Evolutionary conservation across 2,113 vertebrate genomes (phyloP).

Genomic region (Mormoops blainvillei): DNA sequence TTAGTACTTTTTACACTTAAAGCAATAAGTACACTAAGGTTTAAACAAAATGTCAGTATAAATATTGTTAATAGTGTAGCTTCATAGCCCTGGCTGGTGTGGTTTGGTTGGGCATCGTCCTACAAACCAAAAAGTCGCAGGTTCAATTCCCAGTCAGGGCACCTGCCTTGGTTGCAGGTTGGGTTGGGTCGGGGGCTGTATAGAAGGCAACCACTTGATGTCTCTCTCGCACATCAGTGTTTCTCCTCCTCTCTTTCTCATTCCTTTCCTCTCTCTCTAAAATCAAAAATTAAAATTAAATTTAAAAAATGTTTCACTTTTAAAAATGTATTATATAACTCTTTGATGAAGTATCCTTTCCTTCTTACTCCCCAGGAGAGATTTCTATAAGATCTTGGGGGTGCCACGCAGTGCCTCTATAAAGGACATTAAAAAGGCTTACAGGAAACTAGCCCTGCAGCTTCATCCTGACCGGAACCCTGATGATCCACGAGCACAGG

Average conservation of each 20-base stretch:
- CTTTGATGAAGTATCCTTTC: neutral
- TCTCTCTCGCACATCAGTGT: too few species aligned
- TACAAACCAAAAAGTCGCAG: neutral
- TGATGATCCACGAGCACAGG: conserved; percentile 93
- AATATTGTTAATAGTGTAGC: neutral
- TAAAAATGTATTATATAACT: neutral
- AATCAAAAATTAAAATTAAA: neutral
- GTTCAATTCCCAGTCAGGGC: too few species aligned
- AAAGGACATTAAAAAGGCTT: conserved; percentile 98
- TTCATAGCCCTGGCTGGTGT: neutral
- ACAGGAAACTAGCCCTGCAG: conserved; percentile 96
- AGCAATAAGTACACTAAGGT: neutral
- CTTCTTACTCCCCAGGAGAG: conserved; percentile 81
- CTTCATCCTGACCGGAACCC: conserved; percentile 96
- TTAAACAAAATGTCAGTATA: conserved; percentile 12
- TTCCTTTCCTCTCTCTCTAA: too few species aligned
- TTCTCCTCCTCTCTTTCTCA: too few species aligned
- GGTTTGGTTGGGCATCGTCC: too few species aligned
- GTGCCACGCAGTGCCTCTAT: conserved; percentile 91
- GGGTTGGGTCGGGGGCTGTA: too few species aligned
- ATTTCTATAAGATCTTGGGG: conserved; percentile 97
- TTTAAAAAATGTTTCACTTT: neutral
- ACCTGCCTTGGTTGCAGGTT: too few species aligned
- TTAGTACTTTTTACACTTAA: conserved; percentile 9
- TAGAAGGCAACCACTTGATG: too few species aligned